Percentiles rank a stretch among this genome's conserved stretches.
Evolutionary conservation across 2,797 vertebrate genomes (phyloP).

Genomic region (Centropyge bicolor): DNA sequence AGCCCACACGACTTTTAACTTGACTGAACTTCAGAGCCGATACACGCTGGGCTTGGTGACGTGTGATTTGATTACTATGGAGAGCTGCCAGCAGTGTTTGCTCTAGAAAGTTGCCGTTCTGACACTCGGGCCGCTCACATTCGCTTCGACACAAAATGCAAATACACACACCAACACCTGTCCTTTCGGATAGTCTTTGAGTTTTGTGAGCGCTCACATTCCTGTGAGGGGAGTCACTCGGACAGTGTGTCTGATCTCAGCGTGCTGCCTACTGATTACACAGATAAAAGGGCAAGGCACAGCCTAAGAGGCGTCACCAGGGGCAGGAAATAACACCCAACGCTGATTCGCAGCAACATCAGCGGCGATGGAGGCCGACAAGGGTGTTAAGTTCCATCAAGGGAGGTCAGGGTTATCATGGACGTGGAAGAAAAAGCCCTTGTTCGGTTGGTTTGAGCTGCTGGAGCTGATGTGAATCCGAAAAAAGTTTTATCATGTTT

Average conservation of each 20-base stretch:
- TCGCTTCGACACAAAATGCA: not conserved
- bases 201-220: slow-evolving; percentile 45
- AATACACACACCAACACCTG: slow-evolving; percentile 39
- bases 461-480: slow-evolving; percentile 34
- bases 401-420: slow-evolving; percentile 68
- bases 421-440: slow-evolving; percentile 28
- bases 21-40: slow-evolving; percentile 61
- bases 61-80: slow-evolving; percentile 74
- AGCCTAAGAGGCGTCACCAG: slow-evolving; percentile 54
- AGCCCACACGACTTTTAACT: slow-evolving; percentile 60
- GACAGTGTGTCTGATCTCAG: slow-evolving; percentile 69
- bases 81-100: slow-evolving; percentile 78
- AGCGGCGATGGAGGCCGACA: slow-evolving; percentile 69
- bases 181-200: slow-evolving; percentile 43
- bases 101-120: slow-evolving; percentile 34
- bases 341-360: slow-evolving; percentile 62
- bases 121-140: slow-evolving; percentile 48
- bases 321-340: slow-evolving; percentile 63
- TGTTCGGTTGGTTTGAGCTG: slow-evolving; percentile 38
- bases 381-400: slow-evolving; percentile 68
- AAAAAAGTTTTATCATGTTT: slow-evolving; percentile 17
- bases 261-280: slow-evolving; percentile 64
- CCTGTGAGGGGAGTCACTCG: slow-evolving; percentile 67
- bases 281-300: slow-evolving; percentile 68
- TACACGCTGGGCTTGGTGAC: slow-evolving; percentile 54